Evolutionary conservation across 2,888 invertebrate species (phyloP), one percentile per base, ranked within the genome.

Genomic region (Aphodius sticticus): DNA sequence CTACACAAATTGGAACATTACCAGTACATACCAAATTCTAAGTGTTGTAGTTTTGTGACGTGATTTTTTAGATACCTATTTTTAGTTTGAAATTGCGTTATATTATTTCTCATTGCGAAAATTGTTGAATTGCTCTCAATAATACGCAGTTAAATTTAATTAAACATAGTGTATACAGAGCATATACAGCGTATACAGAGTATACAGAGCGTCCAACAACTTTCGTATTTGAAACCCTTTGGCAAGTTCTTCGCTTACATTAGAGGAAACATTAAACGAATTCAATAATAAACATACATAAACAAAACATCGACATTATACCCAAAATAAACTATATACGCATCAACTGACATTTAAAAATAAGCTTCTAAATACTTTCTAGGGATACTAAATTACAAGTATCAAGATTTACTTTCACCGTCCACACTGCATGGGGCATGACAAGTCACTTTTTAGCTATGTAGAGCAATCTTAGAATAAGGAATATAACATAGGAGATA

Each of bases 371-470:
- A 26, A 79, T 74, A 79, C 79, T 79, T 79, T 76, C 84, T 77
- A 53, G 53, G 53, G 53, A 53, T 53, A 53, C 53, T 16, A 35
- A 12, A 35, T 82, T 83, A 84, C 86, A 85, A 84, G 88, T 88
- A 87, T 87, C 87, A 88, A 88, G 88, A 87, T 86, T 86, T 82
- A 88, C 88, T 89, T 89, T 88, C 87, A 87, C 87, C 87, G 87
- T 88, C 88, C 88, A 87, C 87, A 87, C 87, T 86, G 87, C 87
- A 88, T 88, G 87, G 87, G 87, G 87, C 87, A 88, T 88, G 88
- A 83, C 82, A 81, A 84, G 83, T 77, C 69, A 77, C 77, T 77
- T 69, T 38, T 76, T 77, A 77, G 69, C 14, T 69, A 69, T 69
- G 77, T 77, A 35, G 37, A 37, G 35, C 35, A 37, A 35, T 74